Evolutionary conservation across 2,888 invertebrate species (phyloP).

Genomic region (Chymomyza caudatula): DNA sequence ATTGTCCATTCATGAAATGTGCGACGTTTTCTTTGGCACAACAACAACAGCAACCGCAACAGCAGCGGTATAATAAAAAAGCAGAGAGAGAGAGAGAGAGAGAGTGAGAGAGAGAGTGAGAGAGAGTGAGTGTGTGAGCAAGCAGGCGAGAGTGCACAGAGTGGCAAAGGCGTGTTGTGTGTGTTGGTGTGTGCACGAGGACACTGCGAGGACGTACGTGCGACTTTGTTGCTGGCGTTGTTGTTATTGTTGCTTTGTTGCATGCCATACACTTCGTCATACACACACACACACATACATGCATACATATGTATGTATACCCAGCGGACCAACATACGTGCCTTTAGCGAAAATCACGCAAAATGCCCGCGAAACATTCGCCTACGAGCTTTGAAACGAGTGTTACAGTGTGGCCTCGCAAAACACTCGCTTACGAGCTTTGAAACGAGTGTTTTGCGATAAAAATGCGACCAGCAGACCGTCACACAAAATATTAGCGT

Average conservation of each 20-base stretch:
- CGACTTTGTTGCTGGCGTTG: constrained; percentile 32
- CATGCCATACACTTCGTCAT: constrained; percentile 30
- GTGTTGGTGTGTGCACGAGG: constrained; percentile 51
- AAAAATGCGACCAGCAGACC: no score
- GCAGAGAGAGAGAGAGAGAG: constrained; percentile 6
- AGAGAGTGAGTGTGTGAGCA: neutral
- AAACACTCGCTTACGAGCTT: no score
- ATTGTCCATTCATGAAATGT: constrained; percentile 71
- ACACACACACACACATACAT: constrained; percentile 4
- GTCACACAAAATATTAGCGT: no score
- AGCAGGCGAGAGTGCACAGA: constrained; percentile 9
- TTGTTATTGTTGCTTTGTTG: constrained; percentile 42
- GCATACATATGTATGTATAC: neutral
- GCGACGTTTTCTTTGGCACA: constrained; percentile 49
- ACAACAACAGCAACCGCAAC: constrained; percentile 12
- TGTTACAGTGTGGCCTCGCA: no score
- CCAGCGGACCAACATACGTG: no score
- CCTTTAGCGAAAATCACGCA: no score
- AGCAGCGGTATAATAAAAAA: constrained; percentile 7
- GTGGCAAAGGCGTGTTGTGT: constrained; percentile 54
- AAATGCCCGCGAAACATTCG: no score
- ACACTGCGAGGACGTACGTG: constrained; percentile 68
- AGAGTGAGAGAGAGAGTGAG: constrained; percentile 9
- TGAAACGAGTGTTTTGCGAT: no score
- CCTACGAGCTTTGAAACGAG: no score